Evolutionary conservation across 2,113 vertebrate genomes (phyloP), one percentile per base, ranked within the genome.

Genomic region (Pachycephala philippinensis): DNA sequence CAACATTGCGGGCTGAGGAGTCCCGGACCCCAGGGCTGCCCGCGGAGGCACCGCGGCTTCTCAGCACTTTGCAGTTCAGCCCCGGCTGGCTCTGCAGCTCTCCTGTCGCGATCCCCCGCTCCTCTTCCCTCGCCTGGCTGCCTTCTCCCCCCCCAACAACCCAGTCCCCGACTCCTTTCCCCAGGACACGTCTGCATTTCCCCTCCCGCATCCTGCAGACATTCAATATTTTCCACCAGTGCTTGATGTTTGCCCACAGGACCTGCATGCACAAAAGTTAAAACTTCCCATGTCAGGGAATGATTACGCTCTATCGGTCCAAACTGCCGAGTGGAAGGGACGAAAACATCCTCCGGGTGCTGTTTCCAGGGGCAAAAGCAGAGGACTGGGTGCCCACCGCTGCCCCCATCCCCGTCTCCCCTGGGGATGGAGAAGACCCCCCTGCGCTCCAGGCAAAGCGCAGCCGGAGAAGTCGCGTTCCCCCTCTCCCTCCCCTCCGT

Each of bases 261-360:
- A 96, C 94, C 75, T 8, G 59, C 93, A 95, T 39, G 86, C 79
- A 85, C 37, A 31, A 88, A 97, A 96, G 93, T 96, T 95, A 72
- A 93, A 97, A 97, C 96, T 97, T 97, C 95, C 87, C 78, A 14
- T 79, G 49, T 39, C 78, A 50, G 70, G 74, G 74, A 89, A 83
- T 7, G n/a, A 95, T 90, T 68, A 35, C 18, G 71, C 71, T 92
- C 75, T 40, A 52, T 69, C 54, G 2, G 40, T 59, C 42, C 68
- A 54, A 86, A 96, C 15, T 26, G 64, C 68, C 39, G 83, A 70
- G 92, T 1, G 1, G 31, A 68, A 57, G 27, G 65, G 65, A 31
- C 0, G 18, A 44, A 85, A 96, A 74, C 71, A 83, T 57, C 90
- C 75, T 63, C 68, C 2, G 7, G 79, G 37, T 20, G 66, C 49